phyloP scores from a whole-genome alignment of 2,888 invertebrate genomes.

The Andrena bicolor region DNA sequence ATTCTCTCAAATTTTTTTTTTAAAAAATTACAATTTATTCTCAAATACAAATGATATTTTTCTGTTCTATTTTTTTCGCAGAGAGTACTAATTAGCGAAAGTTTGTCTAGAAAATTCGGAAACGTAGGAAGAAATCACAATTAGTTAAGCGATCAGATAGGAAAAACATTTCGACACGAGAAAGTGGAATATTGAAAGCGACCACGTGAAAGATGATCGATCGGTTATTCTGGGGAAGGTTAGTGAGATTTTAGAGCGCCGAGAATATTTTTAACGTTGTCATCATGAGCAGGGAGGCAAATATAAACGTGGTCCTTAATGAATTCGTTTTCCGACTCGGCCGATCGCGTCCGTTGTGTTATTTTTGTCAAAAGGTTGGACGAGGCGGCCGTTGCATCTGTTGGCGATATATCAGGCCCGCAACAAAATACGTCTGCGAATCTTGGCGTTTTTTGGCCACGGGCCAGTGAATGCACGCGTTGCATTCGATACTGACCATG shows the following conservation, averaged over 20 bases:
- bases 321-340: conserved; percentile 46
- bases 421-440: conserved; percentile 76
- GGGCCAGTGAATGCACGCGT: conserved; percentile 65
- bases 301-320: conserved; percentile 49
- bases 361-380: conserved; percentile 68
- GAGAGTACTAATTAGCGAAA: too few species aligned
- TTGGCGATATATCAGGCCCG: conserved; percentile 76
- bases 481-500: conserved; percentile 19
- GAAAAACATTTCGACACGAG: too few species aligned
- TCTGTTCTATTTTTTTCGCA: too few species aligned
- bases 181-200: too few species aligned
- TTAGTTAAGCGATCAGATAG: too few species aligned
- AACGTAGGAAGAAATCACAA: too few species aligned
- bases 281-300: not conserved
- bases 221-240: not conserved
- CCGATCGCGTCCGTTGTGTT: conserved; percentile 57
- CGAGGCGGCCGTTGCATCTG: conserved; percentile 73
- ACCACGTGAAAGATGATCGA: too few species aligned
- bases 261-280: conserved; percentile 19
- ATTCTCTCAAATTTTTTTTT: too few species aligned
- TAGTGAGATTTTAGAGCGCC: not conserved
- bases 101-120: too few species aligned
- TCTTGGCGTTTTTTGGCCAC: conserved; percentile 70
- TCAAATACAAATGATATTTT: too few species aligned
- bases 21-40: too few species aligned